Conservation (phyloP, 92 coral and sea anemone species). For the Chrysogorgia sp. region DNA sequence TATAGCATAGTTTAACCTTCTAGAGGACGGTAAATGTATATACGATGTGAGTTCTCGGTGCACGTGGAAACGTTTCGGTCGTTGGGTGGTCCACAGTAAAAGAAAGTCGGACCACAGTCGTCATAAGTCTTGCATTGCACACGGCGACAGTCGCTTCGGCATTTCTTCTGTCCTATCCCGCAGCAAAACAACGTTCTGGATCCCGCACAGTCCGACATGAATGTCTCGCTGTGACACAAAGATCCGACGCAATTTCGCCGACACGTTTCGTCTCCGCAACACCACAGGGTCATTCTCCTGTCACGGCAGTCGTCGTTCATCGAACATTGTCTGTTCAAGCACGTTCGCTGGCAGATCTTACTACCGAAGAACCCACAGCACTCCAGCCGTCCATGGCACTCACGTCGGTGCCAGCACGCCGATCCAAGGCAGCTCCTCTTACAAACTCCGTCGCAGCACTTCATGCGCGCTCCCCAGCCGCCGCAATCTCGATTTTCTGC, state of each 20-base stretch:
- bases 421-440: slow-evolving; percentile 18
- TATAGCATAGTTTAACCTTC: neutral
- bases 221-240: slow-evolving; percentile 19
- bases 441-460: slow-evolving; percentile 38
- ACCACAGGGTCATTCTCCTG: neutral
- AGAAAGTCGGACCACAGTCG: slow-evolving; percentile 24
- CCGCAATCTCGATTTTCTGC: slow-evolving; percentile 20
- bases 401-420: neutral
- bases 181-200: slow-evolving; percentile 14
- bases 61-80: slow-evolving; percentile 19
- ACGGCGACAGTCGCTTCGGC: neutral
- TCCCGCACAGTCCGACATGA: slow-evolving; percentile 4
- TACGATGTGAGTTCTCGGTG: neutral
- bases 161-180: slow-evolving; percentile 40
- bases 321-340: slow-evolving; percentile 5
- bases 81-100: slow-evolving; percentile 23
- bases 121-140: slow-evolving; percentile 27
- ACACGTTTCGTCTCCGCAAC: slow-evolving; percentile 35
- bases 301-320: slow-evolving; percentile 7
- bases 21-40: no score
- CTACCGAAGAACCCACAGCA: slow-evolving; percentile 34
- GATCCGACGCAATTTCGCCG: neutral
- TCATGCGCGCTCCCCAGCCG: neutral
- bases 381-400: slow-evolving; percentile 18
- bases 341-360: slow-evolving; percentile 20